Conservation (phyloP, 35 echinoderm and acorn worm species). For the Strongylocentrotus purpuratus region DNA sequence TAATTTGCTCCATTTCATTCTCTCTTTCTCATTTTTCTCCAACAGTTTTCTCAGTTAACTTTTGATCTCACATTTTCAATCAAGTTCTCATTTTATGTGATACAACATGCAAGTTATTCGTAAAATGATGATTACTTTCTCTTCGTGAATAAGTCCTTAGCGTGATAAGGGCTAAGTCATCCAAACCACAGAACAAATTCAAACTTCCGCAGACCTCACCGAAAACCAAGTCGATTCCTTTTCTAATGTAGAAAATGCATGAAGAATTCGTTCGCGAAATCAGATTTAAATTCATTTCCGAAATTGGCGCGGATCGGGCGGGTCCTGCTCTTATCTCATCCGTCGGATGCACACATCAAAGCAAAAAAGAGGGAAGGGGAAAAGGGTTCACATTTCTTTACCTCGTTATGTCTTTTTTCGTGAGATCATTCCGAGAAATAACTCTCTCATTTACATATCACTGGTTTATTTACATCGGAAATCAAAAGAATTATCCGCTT, state of each 20-base stretch:
- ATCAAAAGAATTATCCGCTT: slow-evolving; percentile 19
- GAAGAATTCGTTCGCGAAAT: neutral
- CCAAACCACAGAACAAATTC: slow-evolving; percentile 34
- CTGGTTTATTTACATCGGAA: slow-evolving; percentile 40
- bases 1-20: no score
- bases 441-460: slow-evolving; percentile 18
- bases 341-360: slow-evolving; percentile 12
- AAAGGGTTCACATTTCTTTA: slow-evolving; percentile 9
- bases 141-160: neutral
- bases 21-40: no score
- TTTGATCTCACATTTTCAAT: no score
- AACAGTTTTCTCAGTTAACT: no score
- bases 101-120: neutral
- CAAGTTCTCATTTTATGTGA: no score
- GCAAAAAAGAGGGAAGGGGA: neutral
- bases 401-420: slow-evolving; percentile 3
- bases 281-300: slow-evolving; percentile 36
- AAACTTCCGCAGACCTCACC: slow-evolving; percentile 33
- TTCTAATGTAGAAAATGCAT: neutral
- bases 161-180: slow-evolving; percentile 11
- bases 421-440: slow-evolving; percentile 37
- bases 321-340: slow-evolving; percentile 35
- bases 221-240: neutral
- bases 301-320: slow-evolving; percentile 39
- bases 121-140: neutral